phyloP scores from a whole-genome alignment of 92 coral and sea anemone genomes.

The Virgularia gustaviana region DNA sequence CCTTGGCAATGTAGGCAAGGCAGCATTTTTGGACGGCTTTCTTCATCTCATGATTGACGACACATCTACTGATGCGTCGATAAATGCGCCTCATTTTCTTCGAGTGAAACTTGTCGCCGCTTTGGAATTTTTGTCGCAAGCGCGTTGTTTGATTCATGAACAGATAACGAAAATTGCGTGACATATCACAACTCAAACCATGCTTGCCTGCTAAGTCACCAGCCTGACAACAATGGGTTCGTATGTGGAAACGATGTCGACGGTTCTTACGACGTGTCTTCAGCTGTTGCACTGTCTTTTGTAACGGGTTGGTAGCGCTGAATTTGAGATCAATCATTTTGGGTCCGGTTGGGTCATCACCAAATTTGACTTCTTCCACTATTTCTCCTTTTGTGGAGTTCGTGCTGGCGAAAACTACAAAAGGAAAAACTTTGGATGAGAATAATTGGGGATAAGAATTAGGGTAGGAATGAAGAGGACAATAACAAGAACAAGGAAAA shows the following conservation, averaged over 20 bases:
- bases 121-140: slow-evolving; percentile 1
- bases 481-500: too few relatives aligned
- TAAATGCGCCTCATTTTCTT: not conserved
- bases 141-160: slow-evolving; percentile 10
- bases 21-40: slow-evolving; percentile 36
- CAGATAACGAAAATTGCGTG: not conserved
- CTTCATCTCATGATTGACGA: slow-evolving; percentile 3
- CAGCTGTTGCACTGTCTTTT: not conserved
- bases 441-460: too few relatives aligned
- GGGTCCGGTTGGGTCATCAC: not conserved
- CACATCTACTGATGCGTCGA: not conserved
- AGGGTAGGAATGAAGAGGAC: too few relatives aligned
- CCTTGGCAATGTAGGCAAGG: slow-evolving; percentile 9
- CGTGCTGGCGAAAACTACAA: not conserved
- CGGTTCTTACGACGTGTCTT: not conserved
- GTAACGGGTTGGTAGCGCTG: not conserved
- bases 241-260: not conserved
- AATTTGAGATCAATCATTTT: not conserved
- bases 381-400: slow-evolving; percentile 8
- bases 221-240: slow-evolving; percentile 9
- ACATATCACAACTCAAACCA: slow-evolving; percentile 22
- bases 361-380: slow-evolving; percentile 4
- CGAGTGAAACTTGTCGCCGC: slow-evolving; percentile 11
- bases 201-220: slow-evolving; percentile 23
- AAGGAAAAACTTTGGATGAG: too few relatives aligned